phyloP scores from a whole-genome alignment of 2,797 vertebrate genomes.

The Halcyon leucocephala region DNA sequence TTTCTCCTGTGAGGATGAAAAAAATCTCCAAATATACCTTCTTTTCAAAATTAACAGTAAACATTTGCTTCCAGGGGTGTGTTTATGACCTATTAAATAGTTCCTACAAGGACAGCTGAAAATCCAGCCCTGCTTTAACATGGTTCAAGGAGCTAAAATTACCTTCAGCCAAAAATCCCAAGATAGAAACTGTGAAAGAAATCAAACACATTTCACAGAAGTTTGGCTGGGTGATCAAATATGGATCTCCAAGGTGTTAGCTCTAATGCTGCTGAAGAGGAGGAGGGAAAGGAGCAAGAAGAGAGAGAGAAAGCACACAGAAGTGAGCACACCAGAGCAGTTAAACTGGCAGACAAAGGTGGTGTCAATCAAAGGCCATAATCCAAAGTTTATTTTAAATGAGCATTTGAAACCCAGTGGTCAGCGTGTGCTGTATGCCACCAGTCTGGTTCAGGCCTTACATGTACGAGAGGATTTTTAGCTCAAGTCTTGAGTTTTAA shows the following conservation, averaged over 20 bases:
- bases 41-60: constrained; percentile 36
- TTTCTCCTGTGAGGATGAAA: neutral
- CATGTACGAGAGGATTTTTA: neutral
- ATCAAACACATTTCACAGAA: neutral
- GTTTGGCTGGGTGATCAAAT: neutral
- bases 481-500: neutral
- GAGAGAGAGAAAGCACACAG: fast-evolving
- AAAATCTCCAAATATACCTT: neutral
- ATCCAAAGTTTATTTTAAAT: neutral
- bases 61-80: constrained; percentile 26
- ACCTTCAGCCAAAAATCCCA: neutral
- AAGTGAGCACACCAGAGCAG: neutral
- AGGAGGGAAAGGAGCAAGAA: neutral
- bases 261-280: neutral
- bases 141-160: neutral
- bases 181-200: neutral
- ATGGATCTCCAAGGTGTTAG: neutral
- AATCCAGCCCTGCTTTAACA: constrained; percentile 20
- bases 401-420: neutral
- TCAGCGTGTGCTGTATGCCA: neutral
- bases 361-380: neutral
- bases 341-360: neutral
- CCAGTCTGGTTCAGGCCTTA: neutral
- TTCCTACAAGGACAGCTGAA: constrained; percentile 4
- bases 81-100: constrained; percentile 41